Conservation (phyloP, 2,113 vertebrate genomes). For the Triplophysa rosa region DNA sequence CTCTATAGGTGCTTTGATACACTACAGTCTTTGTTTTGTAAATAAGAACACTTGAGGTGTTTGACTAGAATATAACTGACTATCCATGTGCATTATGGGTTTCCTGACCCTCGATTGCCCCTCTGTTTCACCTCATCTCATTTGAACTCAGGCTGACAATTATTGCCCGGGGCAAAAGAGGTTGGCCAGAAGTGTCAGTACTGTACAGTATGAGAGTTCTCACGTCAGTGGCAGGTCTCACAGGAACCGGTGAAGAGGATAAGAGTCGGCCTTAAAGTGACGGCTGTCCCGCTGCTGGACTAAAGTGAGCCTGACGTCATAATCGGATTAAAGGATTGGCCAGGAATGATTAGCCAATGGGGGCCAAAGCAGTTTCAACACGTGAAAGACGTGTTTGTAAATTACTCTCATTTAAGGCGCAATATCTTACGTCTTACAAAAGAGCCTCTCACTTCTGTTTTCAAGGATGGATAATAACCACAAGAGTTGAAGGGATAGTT, state of each 20-base stretch:
- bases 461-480: no score
- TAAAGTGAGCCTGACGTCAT: constrained; percentile 53
- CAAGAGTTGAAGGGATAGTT: no score
- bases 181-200: neutral
- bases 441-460: neutral
- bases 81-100: neutral
- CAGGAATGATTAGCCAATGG: constrained; percentile 59
- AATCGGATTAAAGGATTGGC: constrained; percentile 72
- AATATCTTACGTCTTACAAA: neutral
- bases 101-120: constrained; percentile 1
- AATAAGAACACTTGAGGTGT: no score
- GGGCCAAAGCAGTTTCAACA: constrained; percentile 50
- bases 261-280: constrained; percentile 24
- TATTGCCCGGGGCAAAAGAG: neutral
- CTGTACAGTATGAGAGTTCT: neutral
- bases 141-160: neutral
- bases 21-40: no score
- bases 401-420: neutral
- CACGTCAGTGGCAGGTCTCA: neutral
- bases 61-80: no score
- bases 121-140: neutral
- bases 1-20: no score
- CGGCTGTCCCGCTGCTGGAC: constrained; percentile 26
- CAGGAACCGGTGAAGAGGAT: constrained; percentile 20
- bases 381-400: neutral